Evolutionary conservation across 2,888 invertebrate species (phyloP), one percentile per base, ranked within the genome.

Genomic region (Hypercompe scribonia): DNA sequence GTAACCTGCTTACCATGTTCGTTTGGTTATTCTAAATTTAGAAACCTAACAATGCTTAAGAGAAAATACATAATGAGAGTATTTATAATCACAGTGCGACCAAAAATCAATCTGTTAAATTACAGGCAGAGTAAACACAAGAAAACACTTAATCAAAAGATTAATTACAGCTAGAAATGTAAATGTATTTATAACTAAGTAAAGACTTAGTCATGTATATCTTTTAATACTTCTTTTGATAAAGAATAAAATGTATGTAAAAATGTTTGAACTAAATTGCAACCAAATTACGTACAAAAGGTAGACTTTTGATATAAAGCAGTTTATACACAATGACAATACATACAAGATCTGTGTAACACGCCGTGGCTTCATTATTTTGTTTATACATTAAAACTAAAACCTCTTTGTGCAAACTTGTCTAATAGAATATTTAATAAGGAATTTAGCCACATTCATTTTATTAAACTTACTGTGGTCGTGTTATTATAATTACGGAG

Each of bases 391-490:
- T 72, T 69, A 36, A 71, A 80, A 84, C 84, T 83, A 83, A 83
- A 78, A 72, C 70, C 64, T 76, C 80, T 84, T 83, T 88, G 81
- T 80, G 74, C 71, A 77, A 75, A 70, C 71, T 74, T 68, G 70
- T 72, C 80, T 82, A 86, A 83, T 86, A 84, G 74, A 82, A 81
- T 81, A 82, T 82, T 81, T 81, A 84, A 83, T 83, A 78, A 79
- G 72, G 70, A 70, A 72, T 36, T 65, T 34, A 65, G 1, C n/a
- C 21, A 65, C 70, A 65, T 58, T 66, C 13, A 61, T 65, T 71
- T 73, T 39, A 74, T 33, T 46, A 71, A 71, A 72, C 36, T 68
- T 69, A 65, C 63, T 70, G 66, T 75, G 68, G 54, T 63, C 21
- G 24, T 68, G 46, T 74, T 68, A 72, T 72, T 72, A 69, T 65